phyloP scores from a whole-genome alignment of 2,113 vertebrate genomes.

The Leptodactylus fuscus region DNA sequence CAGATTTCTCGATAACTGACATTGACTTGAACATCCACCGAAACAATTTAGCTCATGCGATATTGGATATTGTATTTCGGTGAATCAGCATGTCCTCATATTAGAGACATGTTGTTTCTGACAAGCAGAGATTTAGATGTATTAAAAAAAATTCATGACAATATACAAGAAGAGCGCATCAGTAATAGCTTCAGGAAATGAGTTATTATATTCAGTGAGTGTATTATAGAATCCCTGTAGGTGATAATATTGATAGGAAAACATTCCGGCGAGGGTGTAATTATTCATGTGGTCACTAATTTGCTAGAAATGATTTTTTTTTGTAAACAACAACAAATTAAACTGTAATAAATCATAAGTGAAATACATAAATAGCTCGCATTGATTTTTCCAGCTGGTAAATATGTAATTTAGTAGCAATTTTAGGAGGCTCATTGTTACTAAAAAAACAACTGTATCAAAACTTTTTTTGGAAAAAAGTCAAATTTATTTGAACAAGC shows the following conservation, averaged over 20 bases:
- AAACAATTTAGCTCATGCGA: conserved; percentile 1
- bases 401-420: neutral
- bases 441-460: no score
- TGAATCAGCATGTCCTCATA: conserved; percentile 10
- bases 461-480: no score
- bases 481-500: neutral
- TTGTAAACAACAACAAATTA: conserved; percentile 17
- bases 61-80: conserved; percentile 16
- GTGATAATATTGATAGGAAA: conserved; percentile 28
- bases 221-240: conserved; percentile 1
- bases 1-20: neutral
- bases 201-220: neutral
- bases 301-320: neutral
- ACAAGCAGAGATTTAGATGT: neutral
- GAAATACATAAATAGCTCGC: neutral
- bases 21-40: conserved; percentile 19
- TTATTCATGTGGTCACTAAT: conserved; percentile 33
- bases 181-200: neutral
- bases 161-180: neutral
- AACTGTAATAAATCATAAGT: neutral
- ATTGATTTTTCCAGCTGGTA: neutral
- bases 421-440: no score
- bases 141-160: conserved; percentile 2
- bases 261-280: conserved; percentile 2
- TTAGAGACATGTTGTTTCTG: conserved; percentile 7